These are phyloP conservation scores for Ashinkailepas kermadecensis DNA, from an alignment of 2,888 invertebrate species.

Conservation along the genomic window DNA sequence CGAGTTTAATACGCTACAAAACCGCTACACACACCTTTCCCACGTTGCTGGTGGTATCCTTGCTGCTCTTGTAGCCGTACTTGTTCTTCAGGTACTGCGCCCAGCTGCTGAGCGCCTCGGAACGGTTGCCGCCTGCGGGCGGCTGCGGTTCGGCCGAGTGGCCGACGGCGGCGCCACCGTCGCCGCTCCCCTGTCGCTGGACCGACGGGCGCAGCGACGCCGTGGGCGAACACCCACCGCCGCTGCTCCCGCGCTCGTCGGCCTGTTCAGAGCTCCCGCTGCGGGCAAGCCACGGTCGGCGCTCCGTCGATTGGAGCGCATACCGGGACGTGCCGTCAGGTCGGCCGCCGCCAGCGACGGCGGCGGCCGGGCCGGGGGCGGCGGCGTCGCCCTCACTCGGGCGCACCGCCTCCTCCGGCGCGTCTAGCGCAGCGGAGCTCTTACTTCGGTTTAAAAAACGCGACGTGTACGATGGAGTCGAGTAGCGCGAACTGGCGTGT, in stretches of 20 bases:
- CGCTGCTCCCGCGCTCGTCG: conserved; percentile 27
- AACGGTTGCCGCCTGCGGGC: conserved; percentile 27
- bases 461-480: conserved; percentile 37
- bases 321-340: conserved; percentile 20
- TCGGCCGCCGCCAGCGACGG: conserved; percentile 9
- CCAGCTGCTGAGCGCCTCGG: conserved; percentile 50
- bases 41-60: conserved; percentile 30
- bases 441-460: conserved; percentile 74
- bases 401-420: conserved; percentile 44
- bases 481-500: not conserved
- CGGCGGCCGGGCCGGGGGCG: conserved; percentile 4
- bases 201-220: not conserved
- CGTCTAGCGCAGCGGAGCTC: conserved; percentile 57
- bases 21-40: conserved; percentile 37
- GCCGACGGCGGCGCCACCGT: conserved; percentile 27
- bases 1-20: too few relatives aligned
- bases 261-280: conserved; percentile 39
- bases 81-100: conserved; percentile 84
- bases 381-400: not conserved
- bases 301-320: not conserved
- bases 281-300: conserved; percentile 28
- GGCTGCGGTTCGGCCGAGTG: conserved; percentile 24
- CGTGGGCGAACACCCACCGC: not conserved
- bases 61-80: conserved; percentile 56
- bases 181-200: conserved; percentile 9